Base-by-base conservation (phyloP, 2,888 invertebrate genomes). In the Petrophora chlorosata region DNA sequence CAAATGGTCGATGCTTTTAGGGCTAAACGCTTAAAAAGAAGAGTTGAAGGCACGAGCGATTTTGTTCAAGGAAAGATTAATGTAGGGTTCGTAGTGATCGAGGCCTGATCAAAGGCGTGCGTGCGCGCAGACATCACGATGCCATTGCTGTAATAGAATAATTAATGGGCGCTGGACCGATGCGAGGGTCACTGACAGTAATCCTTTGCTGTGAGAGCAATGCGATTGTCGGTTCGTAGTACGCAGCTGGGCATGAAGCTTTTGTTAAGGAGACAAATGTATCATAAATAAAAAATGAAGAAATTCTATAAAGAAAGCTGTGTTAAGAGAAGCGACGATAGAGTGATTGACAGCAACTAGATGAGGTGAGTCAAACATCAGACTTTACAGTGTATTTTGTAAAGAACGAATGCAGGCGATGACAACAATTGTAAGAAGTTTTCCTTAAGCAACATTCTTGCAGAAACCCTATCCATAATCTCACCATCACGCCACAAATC, bases 91-190 rank as follows among this genome's bases (percentile, higher is more conserved):
- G 67, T 67, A 73, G 74, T 64, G 69, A 75, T 66, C 70, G 61
- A 74, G 70, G 67, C 66, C 67, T 56, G 79, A 83, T 85, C 82
- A 83, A 83, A 83, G 78, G 68, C 61, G 65, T 63, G 73, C 74
- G 77, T 74, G 72, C 77, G 79, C 77, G 73, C 73, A 73, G 46
- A 64, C 71, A 78, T 79, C 76, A 74, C 72, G 72, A 79, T 77
- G 73, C 77, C 76, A 82, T 81, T 79, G 79, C 72, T 67, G 78
- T 83, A 84, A 86, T 86, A 81, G 82, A 85, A 85, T 86, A 86
- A 86, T 87, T 83, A 86, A 85, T 85, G 82, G 85, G 69, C 78
- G 65, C 71, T 62, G 73, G 69, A 65, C 70, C 70, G 70, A 65
- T 65, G 56, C 40, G 68, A 76, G 76, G 82, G 84, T 83, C 84